These are phyloP conservation scores for Pogonognathellus flavescens DNA, from an alignment of 1,140 invertebrate species.

Conservation along the genomic window DNA sequence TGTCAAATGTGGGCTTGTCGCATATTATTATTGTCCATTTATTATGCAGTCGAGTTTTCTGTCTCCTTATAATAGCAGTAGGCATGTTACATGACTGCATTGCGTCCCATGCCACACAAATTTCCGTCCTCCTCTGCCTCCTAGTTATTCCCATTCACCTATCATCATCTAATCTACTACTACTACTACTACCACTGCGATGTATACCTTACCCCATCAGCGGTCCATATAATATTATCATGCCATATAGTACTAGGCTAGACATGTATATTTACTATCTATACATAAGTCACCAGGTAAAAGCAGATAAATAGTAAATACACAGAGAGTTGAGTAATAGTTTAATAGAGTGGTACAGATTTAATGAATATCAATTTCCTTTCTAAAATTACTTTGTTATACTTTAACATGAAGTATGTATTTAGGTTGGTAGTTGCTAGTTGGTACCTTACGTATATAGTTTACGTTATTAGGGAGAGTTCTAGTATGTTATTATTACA, in stretches of 20 bases:
- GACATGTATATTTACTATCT: no score
- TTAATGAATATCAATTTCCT: background rate
- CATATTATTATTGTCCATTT: conserved; percentile 20
- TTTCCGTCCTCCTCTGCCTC: background rate
- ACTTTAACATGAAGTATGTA: background rate
- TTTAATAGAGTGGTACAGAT: background rate
- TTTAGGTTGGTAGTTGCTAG: no score
- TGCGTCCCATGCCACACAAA: conserved; percentile 12
- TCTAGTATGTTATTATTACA: no score
- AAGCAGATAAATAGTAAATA: background rate
- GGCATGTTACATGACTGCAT: conserved; percentile 19
- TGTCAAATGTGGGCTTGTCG: conserved; percentile 59
- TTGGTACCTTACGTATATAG: no score
- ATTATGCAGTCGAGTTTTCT: conserved; percentile 12
- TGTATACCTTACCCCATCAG: no score
- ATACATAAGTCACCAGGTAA: no score
- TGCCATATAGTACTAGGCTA: no score
- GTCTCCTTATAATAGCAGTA: background rate
- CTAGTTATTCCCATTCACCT: conserved; percentile 23
- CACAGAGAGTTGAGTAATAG: background rate
- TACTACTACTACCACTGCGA: background rate
- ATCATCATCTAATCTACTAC: conserved; percentile 42
- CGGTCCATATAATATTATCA: no score
- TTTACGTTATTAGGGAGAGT: background rate
- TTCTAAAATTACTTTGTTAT: conserved; percentile 33